These are phyloP conservation scores for Betta splendens DNA, from an alignment of 2,797 vertebrate species.

Conservation along the genomic window DNA sequence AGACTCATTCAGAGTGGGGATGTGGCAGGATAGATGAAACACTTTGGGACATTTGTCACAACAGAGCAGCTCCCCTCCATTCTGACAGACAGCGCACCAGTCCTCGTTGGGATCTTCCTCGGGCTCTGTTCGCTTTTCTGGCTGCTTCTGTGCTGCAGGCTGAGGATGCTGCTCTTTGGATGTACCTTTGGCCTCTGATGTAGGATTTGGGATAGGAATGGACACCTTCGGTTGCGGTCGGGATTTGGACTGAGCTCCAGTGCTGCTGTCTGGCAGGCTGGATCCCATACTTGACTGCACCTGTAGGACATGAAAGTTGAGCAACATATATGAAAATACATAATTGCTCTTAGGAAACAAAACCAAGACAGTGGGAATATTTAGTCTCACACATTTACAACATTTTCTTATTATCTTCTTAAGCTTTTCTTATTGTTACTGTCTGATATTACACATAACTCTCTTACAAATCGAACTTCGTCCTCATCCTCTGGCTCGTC, in stretches of 20 bases:
- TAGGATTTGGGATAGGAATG: neutral
- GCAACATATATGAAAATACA: neutral
- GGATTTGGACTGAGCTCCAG: slow-evolving; percentile 73
- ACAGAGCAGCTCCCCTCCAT: slow-evolving; percentile 95
- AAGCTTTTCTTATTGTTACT: too few relatives aligned
- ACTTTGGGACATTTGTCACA: slow-evolving; percentile 98
- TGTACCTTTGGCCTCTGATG: slow-evolving; percentile 22
- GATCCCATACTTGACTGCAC: slow-evolving; percentile 78
- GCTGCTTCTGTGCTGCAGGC: slow-evolving; percentile 15
- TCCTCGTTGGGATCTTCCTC: slow-evolving; percentile 93
- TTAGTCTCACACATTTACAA: too few relatives aligned
- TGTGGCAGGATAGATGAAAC: slow-evolving; percentile 94
- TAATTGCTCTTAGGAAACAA: neutral
- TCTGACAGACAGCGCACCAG: slow-evolving; percentile 98
- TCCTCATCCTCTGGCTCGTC: slow-evolving; percentile 86
- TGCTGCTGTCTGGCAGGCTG: slow-evolving; percentile 86
- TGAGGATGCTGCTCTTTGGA: slow-evolving; percentile 29
- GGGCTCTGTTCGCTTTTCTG: slow-evolving; percentile 66
- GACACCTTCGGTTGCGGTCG: slow-evolving; percentile 57
- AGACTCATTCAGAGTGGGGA: slow-evolving; percentile 92
- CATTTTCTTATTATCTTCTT: neutral
- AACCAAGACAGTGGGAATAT: neutral
- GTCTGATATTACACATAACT: neutral
- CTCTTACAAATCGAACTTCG: slow-evolving; percentile 82
- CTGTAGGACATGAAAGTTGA: slow-evolving; percentile 43